These are phyloP conservation scores for Antennarius striatus DNA, from an alignment of 2,113 vertebrate species.

Conservation along the genomic window DNA sequence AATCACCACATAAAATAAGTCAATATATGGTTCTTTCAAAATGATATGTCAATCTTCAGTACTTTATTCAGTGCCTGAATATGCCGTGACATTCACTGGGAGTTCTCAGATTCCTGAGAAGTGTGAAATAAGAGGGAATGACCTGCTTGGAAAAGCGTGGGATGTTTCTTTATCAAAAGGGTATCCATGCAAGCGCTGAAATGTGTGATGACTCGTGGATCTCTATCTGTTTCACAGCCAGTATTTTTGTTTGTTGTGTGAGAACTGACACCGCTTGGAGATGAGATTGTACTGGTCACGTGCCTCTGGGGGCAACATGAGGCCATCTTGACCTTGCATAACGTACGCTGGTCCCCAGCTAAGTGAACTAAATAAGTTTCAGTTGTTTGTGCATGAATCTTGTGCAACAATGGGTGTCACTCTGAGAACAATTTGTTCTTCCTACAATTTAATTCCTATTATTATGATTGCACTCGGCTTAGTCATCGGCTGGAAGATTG, in stretches of 20 bases:
- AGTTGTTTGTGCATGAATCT: too few relatives aligned
- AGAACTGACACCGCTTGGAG: conserved; percentile 19
- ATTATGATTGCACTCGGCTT: too few relatives aligned
- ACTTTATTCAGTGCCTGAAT: too few relatives aligned
- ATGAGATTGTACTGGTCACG: conserved; percentile 8
- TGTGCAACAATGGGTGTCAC: too few relatives aligned
- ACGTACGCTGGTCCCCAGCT: background rate
- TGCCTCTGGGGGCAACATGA: background rate
- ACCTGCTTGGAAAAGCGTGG: background rate
- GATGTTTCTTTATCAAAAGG: too few relatives aligned
- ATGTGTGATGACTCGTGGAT: background rate
- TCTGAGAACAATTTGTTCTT: too few relatives aligned
- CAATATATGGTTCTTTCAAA: too few relatives aligned
- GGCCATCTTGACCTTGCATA: background rate
- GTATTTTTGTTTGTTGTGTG: background rate
- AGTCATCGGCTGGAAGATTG: too few relatives aligned
- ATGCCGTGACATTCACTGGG: too few relatives aligned
- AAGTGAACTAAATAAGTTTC: background rate
- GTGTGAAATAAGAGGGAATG: conserved; percentile 9
- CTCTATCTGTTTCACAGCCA: background rate
- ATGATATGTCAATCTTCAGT: too few relatives aligned
- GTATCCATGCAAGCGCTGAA: background rate
- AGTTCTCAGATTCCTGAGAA: background rate
- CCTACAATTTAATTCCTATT: too few relatives aligned
- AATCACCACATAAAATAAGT: too few relatives aligned